Percentiles rank a stretch among this genome's conserved stretches.
phyloP scores from a whole-genome alignment of 1,140 invertebrate species.

The Polyergus mexicanus region DNA sequence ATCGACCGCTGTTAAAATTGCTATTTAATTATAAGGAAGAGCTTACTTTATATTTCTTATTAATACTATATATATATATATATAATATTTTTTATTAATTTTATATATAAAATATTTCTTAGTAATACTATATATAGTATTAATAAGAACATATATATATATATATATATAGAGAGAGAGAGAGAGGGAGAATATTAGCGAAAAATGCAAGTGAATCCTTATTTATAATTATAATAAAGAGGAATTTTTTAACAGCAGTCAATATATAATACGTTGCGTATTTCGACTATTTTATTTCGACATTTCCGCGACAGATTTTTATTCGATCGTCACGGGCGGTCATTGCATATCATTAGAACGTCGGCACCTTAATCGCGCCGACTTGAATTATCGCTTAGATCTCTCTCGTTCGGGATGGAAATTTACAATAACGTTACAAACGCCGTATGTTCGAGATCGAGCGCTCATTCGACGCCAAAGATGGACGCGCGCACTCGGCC shows the following conservation, averaged over 20 bases:
- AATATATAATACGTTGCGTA: not conserved
- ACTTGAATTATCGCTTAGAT: constrained; percentile 71
- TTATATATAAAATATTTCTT: no score
- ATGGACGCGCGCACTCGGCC: constrained; percentile 41
- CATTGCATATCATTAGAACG: constrained; percentile 74
- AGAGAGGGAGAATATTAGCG: not conserved
- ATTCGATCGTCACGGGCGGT: constrained; percentile 33
- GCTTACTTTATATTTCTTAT: not conserved
- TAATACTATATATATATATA: no score
- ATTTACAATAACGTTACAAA: constrained; percentile 76
- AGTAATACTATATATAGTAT: no score
- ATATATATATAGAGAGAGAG: not conserved
- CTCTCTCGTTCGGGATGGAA: constrained; percentile 67
- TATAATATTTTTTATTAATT: not conserved
- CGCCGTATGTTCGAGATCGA: constrained; percentile 46
- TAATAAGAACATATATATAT: no score
- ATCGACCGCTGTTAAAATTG: not conserved
- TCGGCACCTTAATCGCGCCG: constrained; percentile 73
- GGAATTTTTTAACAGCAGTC: not conserved
- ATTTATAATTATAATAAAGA: not conserved
- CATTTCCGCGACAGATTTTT: constrained; percentile 23
- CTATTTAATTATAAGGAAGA: not conserved
- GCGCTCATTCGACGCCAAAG: constrained; percentile 28
- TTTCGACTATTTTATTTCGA: not conserved
- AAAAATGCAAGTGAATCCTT: no score